Percentiles rank a stretch among this genome's conserved stretches.
Evolutionary conservation across 2,113 vertebrate genomes (phyloP).

Genomic region (Athene cunicularia): DNA sequence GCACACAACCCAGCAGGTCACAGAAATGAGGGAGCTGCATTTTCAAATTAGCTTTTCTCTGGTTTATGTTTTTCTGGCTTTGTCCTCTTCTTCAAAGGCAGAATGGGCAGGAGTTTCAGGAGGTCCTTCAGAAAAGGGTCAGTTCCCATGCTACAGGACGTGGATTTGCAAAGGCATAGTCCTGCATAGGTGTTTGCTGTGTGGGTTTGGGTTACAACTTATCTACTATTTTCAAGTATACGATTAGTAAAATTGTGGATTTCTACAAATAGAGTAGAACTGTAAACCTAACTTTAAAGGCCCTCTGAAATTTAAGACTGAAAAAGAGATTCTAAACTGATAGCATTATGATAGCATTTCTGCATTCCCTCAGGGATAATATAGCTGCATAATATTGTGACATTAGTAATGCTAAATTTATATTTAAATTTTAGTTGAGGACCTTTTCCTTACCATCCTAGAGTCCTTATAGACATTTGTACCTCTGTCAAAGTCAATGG

Average conservation of each 20-base stretch:
- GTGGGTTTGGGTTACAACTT: background rate
- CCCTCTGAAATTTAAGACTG: background rate
- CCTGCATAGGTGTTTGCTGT: background rate
- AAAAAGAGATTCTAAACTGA: background rate
- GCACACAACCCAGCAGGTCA: background rate
- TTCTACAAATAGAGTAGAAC: background rate
- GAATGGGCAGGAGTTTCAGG: background rate
- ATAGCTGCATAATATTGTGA: background rate
- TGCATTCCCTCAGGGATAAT: background rate
- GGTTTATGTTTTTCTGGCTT: background rate
- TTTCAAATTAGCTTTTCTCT: background rate
- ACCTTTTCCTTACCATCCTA: background rate
- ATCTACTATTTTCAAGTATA: background rate
- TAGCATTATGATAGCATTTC: background rate
- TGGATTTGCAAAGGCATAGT: background rate
- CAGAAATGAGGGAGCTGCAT: background rate
- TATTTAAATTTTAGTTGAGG: background rate
- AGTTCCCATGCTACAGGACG: background rate
- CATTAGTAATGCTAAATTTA: background rate
- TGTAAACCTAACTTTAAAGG: background rate
- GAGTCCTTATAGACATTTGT: background rate
- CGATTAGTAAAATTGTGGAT: background rate
- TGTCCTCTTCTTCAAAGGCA: background rate
- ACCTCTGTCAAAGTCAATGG: background rate
- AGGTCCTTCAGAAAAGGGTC: background rate